Evolutionary conservation across 2,888 invertebrate genomes (phyloP).

Genomic region (Phaonia tiefii): DNA sequence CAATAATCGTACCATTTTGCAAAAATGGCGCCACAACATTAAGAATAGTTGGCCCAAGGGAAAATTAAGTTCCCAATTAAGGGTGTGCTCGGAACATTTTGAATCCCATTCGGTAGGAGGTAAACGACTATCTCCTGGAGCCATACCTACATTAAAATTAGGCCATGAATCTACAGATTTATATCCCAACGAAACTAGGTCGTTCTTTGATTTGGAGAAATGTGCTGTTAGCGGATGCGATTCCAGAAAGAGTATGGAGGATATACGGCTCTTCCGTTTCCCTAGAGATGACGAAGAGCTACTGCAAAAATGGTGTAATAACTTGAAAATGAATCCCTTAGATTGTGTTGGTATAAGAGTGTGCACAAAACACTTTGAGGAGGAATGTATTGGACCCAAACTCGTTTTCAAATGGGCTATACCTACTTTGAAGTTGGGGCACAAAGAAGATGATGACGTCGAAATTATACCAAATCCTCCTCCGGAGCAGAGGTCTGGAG

Average conservation of each 20-base stretch:
- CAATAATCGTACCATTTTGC: slow-evolving; percentile 72
- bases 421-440: slow-evolving; percentile 73
- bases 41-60: slow-evolving; percentile 72
- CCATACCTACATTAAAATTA: slow-evolving; percentile 75
- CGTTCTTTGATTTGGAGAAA: slow-evolving; percentile 73
- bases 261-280: slow-evolving; percentile 75
- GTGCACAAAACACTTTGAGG: slow-evolving; percentile 76
- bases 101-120: slow-evolving; percentile 77
- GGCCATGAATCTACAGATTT: slow-evolving; percentile 73
- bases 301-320: slow-evolving; percentile 77
- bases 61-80: slow-evolving; percentile 70
- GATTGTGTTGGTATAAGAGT: slow-evolving; percentile 76
- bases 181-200: slow-evolving; percentile 75
- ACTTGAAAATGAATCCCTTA: slow-evolving; percentile 75
- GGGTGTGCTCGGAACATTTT: slow-evolving; percentile 75
- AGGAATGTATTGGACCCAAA: slow-evolving; percentile 74
- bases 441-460: slow-evolving; percentile 71
- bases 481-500: slow-evolving; percentile 74
- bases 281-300: slow-evolving; percentile 76
- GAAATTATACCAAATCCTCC: slow-evolving; percentile 74
- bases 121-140: slow-evolving; percentile 74
- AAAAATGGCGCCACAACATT: slow-evolving; percentile 77
- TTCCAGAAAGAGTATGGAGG: slow-evolving; percentile 72
- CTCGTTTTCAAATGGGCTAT: slow-evolving; percentile 76
- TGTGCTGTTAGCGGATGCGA: slow-evolving; percentile 73